Evolutionary conservation across 2,888 invertebrate species (phyloP).

Genomic region (Nephrotoma guestfalica): DNA sequence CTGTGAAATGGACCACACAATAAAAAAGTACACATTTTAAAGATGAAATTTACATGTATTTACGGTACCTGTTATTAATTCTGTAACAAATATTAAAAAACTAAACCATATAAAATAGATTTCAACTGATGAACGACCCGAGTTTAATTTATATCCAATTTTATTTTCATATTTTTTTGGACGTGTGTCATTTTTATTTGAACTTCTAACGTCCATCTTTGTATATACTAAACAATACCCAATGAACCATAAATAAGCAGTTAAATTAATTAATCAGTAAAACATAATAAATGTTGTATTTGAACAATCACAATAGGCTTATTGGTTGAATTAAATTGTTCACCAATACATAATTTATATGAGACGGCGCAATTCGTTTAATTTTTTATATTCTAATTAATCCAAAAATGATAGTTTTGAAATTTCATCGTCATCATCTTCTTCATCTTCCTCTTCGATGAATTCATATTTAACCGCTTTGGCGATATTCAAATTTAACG

Average conservation of each 20-base stretch:
- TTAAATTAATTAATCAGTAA: neutral
- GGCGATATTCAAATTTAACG: neutral
- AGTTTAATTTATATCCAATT: neutral
- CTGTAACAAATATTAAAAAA: constrained; percentile 14
- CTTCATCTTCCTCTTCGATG: neutral
- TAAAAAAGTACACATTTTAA: neutral
- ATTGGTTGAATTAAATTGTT: neutral
- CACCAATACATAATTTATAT: neutral
- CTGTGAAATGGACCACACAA: constrained; percentile 8
- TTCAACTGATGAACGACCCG: constrained; percentile 12
- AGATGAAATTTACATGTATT: neutral
- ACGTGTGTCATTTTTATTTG: constrained; percentile 1
- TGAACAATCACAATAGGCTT: too few relatives aligned
- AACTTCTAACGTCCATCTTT: constrained; percentile 6
- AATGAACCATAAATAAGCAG: neutral
- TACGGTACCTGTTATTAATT: constrained; percentile 12
- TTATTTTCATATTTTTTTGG: constrained; percentile 1
- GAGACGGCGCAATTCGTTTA: neutral
- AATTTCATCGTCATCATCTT: neutral
- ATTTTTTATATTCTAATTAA: neutral
- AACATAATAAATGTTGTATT: neutral
- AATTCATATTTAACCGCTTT: neutral
- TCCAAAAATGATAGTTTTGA: neutral
- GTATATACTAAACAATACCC: neutral
- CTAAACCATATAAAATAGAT: constrained; percentile 16